A percentile compares a stretch with the other conserved stretches of the same genome.
Conservation (phyloP, 2,888 invertebrate genomes). For the Macrophya alboannulata region DNA sequence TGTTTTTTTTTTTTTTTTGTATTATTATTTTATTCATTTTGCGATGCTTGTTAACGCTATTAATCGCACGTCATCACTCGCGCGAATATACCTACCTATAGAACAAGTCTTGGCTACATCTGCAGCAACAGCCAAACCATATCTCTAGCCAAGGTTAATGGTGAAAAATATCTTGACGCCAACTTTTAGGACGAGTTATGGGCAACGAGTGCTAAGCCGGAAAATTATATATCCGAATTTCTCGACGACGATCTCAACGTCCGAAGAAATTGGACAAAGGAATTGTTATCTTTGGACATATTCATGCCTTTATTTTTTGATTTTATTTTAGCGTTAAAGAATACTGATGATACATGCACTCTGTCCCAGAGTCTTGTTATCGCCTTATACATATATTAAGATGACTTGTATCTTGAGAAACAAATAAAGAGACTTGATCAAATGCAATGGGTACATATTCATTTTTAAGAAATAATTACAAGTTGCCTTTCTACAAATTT, state of each 20-base stretch:
- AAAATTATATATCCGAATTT: neutral
- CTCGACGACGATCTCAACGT: no score
- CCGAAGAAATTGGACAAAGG: neutral
- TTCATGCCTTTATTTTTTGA: neutral
- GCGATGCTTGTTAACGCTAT: neutral
- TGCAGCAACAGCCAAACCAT: neutral
- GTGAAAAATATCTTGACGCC: no score
- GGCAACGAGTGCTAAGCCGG: neutral
- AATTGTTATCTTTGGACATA: neutral
- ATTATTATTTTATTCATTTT: neutral
- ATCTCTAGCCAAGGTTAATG: conserved; percentile 1
- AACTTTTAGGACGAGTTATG: neutral
- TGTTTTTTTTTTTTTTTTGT: neutral
- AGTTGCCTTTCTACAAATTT: no score
- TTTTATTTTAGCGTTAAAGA: no score
- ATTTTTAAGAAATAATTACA: no score
- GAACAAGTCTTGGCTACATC: neutral
- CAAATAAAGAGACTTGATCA: no score
- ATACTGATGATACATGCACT: no score
- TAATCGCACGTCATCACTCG: neutral
- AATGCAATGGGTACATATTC: no score
- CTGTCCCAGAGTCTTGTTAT: no score
- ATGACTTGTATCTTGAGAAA: no score
- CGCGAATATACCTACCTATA: neutral
- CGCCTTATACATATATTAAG: no score